Evolutionary conservation across 1,140 invertebrate species (phyloP).

Genomic region (Drosophila lini): DNA sequence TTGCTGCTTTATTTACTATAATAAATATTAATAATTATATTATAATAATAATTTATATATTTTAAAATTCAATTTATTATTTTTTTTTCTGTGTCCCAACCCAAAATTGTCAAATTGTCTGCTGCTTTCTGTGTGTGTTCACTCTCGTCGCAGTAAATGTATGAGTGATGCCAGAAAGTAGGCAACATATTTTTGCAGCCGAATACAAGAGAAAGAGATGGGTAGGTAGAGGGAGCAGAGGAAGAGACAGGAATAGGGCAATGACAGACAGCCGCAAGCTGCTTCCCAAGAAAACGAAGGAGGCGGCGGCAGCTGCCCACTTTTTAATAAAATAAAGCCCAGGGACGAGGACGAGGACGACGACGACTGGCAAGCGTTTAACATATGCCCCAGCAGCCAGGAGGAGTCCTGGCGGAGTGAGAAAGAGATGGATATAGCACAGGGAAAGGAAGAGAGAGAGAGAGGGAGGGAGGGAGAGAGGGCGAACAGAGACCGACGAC

Average conservation of each 20-base stretch:
- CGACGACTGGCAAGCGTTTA: constrained; percentile 66
- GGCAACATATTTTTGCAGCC: constrained; percentile 56
- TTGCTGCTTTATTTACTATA: too few species aligned
- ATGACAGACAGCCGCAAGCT: constrained; percentile 73
- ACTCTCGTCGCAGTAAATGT: constrained; percentile 34
- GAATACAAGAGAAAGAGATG: constrained; percentile 2
- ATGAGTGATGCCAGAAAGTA: constrained; percentile 63
- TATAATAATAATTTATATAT: too few species aligned
- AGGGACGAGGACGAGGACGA: constrained; percentile 16
- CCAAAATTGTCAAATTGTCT: constrained; percentile 48
- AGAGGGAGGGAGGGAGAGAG: background rate
- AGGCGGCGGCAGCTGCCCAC: constrained; percentile 52
- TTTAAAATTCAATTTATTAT: background rate
- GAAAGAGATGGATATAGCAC: constrained; percentile 2
- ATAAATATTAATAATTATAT: too few species aligned
- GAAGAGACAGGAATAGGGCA: constrained; percentile 39
- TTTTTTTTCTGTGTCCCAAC: constrained; percentile 4
- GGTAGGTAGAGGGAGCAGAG: background rate
- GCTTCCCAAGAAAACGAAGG: constrained; percentile 47
- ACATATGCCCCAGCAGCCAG: constrained; percentile 65
- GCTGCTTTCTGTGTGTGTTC: constrained; percentile 25
- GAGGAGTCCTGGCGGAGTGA: constrained; percentile 5
- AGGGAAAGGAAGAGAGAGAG: background rate
- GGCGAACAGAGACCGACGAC: constrained; percentile 50
- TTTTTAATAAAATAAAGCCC: constrained; percentile 74